These are phyloP conservation scores for Psophia crepitans DNA, from an alignment of 2,113 vertebrate species.

Conservation along the genomic window DNA sequence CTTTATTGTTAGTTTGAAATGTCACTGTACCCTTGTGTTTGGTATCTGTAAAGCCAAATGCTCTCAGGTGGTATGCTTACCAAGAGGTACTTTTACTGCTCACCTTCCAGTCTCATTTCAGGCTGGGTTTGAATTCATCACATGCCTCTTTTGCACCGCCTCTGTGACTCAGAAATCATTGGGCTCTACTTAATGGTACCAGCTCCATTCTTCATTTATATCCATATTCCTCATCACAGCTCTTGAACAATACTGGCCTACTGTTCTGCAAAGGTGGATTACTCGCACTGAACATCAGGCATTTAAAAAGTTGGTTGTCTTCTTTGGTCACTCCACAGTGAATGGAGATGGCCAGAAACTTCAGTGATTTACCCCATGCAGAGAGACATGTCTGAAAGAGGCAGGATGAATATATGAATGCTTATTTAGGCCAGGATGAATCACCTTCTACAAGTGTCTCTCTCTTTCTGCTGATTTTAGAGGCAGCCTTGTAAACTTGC, in stretches of 20 bases:
- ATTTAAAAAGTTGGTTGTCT: not conserved
- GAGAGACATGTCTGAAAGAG: not conserved
- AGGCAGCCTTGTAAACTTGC: not conserved
- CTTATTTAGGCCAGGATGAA: conserved; percentile 13
- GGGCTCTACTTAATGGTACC: not conserved
- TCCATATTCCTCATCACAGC: not conserved
- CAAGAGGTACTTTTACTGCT: not conserved
- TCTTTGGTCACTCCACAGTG: not conserved
- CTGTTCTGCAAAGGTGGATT: not conserved
- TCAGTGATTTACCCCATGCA: not conserved
- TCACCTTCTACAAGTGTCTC: not conserved
- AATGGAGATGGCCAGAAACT: not conserved
- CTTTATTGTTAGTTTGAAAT: not conserved
- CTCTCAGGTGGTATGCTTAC: not conserved
- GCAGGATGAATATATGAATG: not conserved
- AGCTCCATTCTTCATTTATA: not conserved
- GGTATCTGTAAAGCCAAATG: not conserved
- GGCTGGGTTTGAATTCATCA: not conserved
- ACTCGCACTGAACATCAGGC: not conserved
- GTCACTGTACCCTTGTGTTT: not conserved
- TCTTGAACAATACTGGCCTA: not conserved
- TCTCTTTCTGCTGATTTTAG: not conserved
- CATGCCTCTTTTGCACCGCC: not conserved
- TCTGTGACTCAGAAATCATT: not conserved
- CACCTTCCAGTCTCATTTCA: not conserved